phyloP scores from a whole-genome alignment of 1,140 invertebrate genomes.

The Drosophila ogumai region DNA sequence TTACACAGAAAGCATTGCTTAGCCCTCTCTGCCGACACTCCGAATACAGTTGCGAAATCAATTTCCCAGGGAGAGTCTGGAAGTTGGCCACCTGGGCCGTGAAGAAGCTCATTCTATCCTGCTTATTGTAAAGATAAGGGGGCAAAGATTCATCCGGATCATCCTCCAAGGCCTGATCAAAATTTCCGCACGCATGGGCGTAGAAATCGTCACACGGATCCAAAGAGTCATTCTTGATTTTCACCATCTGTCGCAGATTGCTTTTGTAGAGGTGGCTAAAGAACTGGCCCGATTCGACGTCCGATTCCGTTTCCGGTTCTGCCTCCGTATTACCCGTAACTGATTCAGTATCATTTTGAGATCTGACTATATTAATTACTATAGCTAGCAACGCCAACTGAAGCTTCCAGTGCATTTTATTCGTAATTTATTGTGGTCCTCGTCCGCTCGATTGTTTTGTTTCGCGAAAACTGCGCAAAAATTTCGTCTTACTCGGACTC shows the following conservation, averaged over 20 bases:
- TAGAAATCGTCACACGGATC: conserved; percentile 76
- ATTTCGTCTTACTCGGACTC: conserved; percentile 21
- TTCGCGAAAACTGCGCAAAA: conserved; percentile 59
- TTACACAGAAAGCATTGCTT: neutral
- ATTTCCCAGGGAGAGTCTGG: conserved; percentile 46
- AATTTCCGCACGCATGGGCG: conserved; percentile 73
- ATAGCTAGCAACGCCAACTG: conserved; percentile 36
- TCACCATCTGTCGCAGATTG: conserved; percentile 55
- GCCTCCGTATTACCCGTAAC: conserved; percentile 1
- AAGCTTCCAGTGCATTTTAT: conserved; percentile 44
- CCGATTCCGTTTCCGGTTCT: conserved; percentile 9
- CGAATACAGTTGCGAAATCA: conserved; percentile 57
- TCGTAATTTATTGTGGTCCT: conserved; percentile 13
- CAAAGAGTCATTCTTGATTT: conserved; percentile 47
- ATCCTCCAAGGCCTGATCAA: neutral
- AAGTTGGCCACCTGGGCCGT: conserved; percentile 51
- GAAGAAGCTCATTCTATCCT: conserved; percentile 76
- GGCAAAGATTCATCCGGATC: conserved; percentile 50
- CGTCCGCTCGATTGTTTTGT: conserved; percentile 58
- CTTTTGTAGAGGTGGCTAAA: conserved; percentile 61
- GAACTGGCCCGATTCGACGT: conserved; percentile 38
- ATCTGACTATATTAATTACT: conserved; percentile 7
- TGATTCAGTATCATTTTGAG: conserved; percentile 10
- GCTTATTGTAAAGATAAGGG: conserved; percentile 71
- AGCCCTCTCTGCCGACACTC: conserved; percentile 46